Conservation (phyloP, 2,797 vertebrate genomes). For the Psittacula derbiana region DNA sequence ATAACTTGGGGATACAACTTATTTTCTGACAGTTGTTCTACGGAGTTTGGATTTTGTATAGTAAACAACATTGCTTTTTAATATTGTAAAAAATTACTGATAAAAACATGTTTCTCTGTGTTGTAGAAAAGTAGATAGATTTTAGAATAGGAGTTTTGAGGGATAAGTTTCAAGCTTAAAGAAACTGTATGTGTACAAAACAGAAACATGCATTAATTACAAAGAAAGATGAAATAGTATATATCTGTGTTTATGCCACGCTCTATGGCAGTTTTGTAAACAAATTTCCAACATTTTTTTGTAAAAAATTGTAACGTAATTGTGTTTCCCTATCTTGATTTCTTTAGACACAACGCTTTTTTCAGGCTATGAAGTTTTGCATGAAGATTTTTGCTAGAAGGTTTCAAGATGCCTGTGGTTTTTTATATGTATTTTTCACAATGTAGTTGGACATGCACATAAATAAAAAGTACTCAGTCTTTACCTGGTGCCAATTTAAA, state of each 20-base stretch:
- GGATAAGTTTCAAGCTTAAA: neutral
- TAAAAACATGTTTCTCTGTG: neutral
- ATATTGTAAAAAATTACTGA: neutral
- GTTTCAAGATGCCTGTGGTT: rapidly evolving
- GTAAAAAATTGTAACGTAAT: neutral
- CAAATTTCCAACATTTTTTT: neutral
- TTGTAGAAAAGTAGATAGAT: neutral
- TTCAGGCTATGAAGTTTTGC: neutral
- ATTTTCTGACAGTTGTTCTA: neutral
- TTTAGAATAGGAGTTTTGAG: neutral
- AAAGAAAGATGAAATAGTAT: neutral
- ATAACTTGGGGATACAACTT: neutral
- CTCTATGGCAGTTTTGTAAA: neutral
- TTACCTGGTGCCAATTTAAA: neutral
- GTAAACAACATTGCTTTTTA: neutral
- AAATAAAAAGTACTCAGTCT: neutral
- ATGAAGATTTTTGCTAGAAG: neutral
- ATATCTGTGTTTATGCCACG: neutral
- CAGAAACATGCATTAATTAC: neutral
- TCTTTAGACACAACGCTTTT: neutral
- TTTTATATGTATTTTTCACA: neutral
- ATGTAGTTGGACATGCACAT: neutral
- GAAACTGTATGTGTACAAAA: neutral
- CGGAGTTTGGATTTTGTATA: neutral
- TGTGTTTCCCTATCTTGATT: neutral